phyloP scores from a whole-genome alignment of 2,797 vertebrate species.

The Schizothorax lantsangensis region DNA sequence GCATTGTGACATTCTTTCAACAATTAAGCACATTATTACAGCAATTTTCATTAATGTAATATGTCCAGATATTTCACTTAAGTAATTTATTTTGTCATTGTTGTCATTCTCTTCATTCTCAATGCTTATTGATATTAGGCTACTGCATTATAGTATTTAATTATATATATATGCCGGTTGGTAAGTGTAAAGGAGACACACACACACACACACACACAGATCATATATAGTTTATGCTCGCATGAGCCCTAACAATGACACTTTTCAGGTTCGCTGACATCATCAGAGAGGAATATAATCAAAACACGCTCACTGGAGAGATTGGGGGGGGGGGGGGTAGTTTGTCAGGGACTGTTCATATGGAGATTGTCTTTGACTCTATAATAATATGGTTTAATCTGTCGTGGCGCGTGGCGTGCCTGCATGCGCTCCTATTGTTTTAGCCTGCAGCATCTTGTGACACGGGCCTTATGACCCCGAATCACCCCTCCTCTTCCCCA shows the following conservation, averaged over 20 bases:
- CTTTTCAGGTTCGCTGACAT: background rate
- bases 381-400: conserved; percentile 25
- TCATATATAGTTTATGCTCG: background rate
- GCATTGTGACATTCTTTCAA: too few relatives aligned
- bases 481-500: background rate
- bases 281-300: background rate
- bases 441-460: conserved; percentile 19
- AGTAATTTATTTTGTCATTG: too few relatives aligned
- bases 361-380: conserved; percentile 11
- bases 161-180: too few relatives aligned
- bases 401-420: conserved; percentile 32
- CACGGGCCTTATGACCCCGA: conserved; percentile 14
- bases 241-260: background rate
- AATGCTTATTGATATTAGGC: too few relatives aligned
- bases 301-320: background rate
- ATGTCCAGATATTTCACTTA: too few relatives aligned
- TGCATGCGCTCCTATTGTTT: conserved; percentile 33
- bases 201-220: too few relatives aligned
- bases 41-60: too few relatives aligned
- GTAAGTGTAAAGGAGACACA: too few relatives aligned
- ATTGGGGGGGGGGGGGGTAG: background rate
- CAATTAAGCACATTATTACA: too few relatives aligned
- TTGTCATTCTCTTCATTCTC: too few relatives aligned
- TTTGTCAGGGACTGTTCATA: background rate
- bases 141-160: too few relatives aligned